phyloP scores from a whole-genome alignment of 2,113 vertebrate genomes.

The human region DNA sequence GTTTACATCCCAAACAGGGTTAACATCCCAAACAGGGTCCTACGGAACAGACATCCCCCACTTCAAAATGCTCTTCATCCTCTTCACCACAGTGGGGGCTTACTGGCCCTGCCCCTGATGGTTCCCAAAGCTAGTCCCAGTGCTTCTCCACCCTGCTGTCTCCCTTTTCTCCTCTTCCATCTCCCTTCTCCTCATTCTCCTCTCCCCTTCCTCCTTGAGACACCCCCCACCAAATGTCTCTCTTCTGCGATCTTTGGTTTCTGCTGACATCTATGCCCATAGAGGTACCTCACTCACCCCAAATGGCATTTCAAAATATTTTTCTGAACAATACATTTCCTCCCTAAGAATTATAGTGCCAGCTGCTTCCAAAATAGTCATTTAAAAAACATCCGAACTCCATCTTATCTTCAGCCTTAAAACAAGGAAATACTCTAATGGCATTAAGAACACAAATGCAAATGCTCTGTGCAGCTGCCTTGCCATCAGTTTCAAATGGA shows the following conservation, averaged over 20 bases:
- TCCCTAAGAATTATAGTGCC: not conserved
- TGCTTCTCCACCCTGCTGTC: too few relatives aligned
- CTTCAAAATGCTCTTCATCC: not conserved
- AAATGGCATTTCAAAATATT: not conserved
- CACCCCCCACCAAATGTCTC: not conserved
- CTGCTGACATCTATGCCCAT: not conserved
- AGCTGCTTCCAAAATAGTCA: slow-evolving; percentile 15
- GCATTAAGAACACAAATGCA: not conserved
- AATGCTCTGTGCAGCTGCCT: not conserved
- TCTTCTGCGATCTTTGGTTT: not conserved
- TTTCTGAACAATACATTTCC: not conserved
- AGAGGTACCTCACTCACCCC: not conserved
- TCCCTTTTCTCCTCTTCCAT: too few relatives aligned
- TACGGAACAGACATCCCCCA: too few relatives aligned
- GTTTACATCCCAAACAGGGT: not conserved
- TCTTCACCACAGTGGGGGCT: rapidly evolving
- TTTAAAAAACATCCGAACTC: not conserved
- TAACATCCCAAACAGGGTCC: not conserved
- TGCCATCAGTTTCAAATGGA: not conserved
- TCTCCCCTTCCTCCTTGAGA: not conserved
- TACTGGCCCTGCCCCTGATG: not conserved
- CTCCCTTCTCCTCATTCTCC: too few relatives aligned
- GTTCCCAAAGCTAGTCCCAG: not conserved
- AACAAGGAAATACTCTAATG: not conserved
- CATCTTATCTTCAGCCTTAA: not conserved